Evolutionary conservation across 2,113 vertebrate species (phyloP).

Genomic region (Ageneiosus marmoratus): DNA sequence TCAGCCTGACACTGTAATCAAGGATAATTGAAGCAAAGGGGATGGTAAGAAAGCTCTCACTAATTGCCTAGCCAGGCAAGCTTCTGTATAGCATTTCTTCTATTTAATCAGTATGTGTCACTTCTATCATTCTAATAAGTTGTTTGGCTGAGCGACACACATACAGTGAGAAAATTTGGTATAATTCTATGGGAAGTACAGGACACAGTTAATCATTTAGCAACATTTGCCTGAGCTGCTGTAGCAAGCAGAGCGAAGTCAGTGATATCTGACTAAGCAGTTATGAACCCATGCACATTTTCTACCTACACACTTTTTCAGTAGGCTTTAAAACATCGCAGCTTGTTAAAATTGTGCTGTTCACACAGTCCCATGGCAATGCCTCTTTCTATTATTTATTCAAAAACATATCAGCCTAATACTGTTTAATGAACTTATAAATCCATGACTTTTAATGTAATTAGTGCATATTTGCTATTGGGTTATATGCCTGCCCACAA

Average conservation of each 20-base stretch:
- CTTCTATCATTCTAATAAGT: constrained; percentile 15
- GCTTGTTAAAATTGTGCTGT: constrained; percentile 33
- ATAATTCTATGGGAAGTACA: background rate
- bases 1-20: constrained; percentile 28
- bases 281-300: constrained; percentile 12
- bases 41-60: background rate
- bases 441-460: constrained; percentile 16
- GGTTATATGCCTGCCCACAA: constrained; percentile 8
- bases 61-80: constrained; percentile 6
- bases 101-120: background rate
- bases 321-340: constrained; percentile 4
- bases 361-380: background rate
- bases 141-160: background rate
- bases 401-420: constrained; percentile 28
- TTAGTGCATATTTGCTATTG: constrained; percentile 14
- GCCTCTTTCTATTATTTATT: constrained; percentile 25
- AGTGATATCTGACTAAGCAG: constrained; percentile 23
- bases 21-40: background rate
- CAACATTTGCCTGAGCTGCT: background rate
- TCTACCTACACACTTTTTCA: constrained; percentile 26
- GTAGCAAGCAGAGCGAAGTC: background rate
- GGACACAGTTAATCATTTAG: background rate
- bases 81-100: background rate
- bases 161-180: background rate
- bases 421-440: constrained; percentile 41